phyloP scores from a whole-genome alignment of 2,797 vertebrate genomes.

The Masticophis lateralis region DNA sequence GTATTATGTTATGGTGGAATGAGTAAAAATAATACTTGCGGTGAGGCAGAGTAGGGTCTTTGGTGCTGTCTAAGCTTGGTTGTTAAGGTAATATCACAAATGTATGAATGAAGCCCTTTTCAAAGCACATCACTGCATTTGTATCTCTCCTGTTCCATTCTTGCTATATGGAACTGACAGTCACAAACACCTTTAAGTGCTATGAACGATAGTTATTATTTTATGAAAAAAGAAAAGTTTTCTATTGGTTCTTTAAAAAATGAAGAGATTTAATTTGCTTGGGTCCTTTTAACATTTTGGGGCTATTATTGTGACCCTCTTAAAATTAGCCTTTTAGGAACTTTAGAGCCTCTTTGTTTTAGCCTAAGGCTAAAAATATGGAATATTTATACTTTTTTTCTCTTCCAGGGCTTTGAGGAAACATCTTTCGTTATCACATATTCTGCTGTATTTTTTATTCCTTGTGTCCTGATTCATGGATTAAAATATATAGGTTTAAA shows the following conservation, averaged over 20 bases:
- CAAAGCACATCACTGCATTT: slow-evolving; percentile 16
- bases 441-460: background rate
- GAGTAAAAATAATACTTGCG: background rate
- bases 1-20: slow-evolving; percentile 61
- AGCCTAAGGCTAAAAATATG: background rate
- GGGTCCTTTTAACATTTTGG: background rate
- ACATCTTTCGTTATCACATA: fast-evolving
- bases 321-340: background rate
- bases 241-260: background rate
- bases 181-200: background rate
- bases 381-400: background rate
- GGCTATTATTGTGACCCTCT: background rate
- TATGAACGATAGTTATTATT: background rate
- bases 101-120: slow-evolving; percentile 31
- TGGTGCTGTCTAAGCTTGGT: background rate
- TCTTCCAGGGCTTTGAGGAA: background rate
- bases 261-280: background rate
- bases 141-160: background rate
- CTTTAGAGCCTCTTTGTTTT: background rate
- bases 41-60: slow-evolving; percentile 26
- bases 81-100: background rate
- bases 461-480: background rate
- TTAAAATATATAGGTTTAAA: background rate
- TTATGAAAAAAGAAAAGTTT: background rate
- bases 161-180: background rate